A percentile compares a stretch with the other conserved stretches of the same genome.
Conservation (phyloP, 2,797 vertebrate genomes). For the Fundulus diaphanus region DNA sequence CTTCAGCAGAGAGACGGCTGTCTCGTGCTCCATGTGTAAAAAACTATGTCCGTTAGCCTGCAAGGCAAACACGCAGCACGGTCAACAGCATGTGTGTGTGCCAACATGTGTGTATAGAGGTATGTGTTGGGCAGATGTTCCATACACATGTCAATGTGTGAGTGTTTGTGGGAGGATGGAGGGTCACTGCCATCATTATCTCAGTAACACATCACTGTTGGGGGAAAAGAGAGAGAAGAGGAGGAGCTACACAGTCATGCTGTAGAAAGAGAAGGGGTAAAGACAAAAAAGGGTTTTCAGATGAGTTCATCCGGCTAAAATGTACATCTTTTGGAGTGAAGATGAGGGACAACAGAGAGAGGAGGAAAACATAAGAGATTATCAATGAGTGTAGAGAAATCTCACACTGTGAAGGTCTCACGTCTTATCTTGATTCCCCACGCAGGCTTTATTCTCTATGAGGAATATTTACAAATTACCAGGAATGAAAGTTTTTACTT, state of each 20-base stretch:
- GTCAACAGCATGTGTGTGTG: conserved; percentile 76
- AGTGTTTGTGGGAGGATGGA: conserved; percentile 63
- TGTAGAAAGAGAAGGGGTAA: conserved; percentile 79
- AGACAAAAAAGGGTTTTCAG: conserved; percentile 81
- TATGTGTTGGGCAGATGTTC: conserved; percentile 56
- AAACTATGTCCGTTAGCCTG: conserved; percentile 99
- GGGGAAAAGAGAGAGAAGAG: conserved; percentile 78
- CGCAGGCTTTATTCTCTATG: neutral
- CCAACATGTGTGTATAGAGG: conserved; percentile 55
- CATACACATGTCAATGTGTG: conserved; percentile 42
- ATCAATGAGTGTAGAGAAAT: conserved; percentile 14
- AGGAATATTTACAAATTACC: neutral
- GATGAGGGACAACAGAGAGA: conserved; percentile 44
- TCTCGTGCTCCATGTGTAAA: conserved; percentile 99
- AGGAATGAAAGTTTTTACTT: neutral
- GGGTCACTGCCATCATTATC: conserved; percentile 81
- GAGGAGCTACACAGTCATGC: conserved; percentile 83
- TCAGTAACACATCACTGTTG: conserved; percentile 83
- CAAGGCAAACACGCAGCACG: conserved; percentile 82
- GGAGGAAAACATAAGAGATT: conserved; percentile 32
- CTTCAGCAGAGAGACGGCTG: conserved; percentile 98
- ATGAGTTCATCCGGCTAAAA: conserved; percentile 77
- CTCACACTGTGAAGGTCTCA: neutral
- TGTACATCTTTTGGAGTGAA: conserved; percentile 81
- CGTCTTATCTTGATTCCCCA: conserved; percentile 17